Evolutionary conservation across 2,113 vertebrate species (phyloP), one percentile per base, ranked within the genome.

Genomic region (Nestor notabilis): DNA sequence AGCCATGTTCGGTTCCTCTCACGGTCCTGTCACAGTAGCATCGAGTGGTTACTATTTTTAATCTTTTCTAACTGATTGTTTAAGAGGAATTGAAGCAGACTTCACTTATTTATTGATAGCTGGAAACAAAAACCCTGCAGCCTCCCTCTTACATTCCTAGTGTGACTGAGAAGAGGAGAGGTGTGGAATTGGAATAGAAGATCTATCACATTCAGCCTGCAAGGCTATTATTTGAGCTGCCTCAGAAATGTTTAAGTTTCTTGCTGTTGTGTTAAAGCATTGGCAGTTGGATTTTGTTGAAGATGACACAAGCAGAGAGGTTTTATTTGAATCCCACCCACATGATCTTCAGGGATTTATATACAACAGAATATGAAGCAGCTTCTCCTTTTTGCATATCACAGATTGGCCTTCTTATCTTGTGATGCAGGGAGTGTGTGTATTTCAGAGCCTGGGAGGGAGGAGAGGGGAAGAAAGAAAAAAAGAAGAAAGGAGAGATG

Each of bases 31-130:
- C 81, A 90, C 8, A 5, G 69, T 80, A 60, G 50, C 90, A 72
- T 97, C 83, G 90, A 82, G 89, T 87, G 44, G 77, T 93, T 95
- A 44, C 89, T 87, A 81, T 5, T 93, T 97, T 94, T 95, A 95
- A 84, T 95, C 88, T 95, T 93, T 77, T 58, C 61, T 80, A 41
- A 66, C 66, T 77, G 77, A 91, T 94, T 96, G 93, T 91, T 96
- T 95, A 90, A 90, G 89, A 89, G 71, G 83, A 94, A 94, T 90
- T 95, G 95, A 93, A 84, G 69, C n/a, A 82, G 92, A 65, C 74
- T 95, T 94, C 89, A 77, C 91, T 95, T 97, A 91, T 33, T 93
- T 96, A 71, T 91, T 89, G 95, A 90, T 92, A 60, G 58, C 80
- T 95, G 82, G 64, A 87, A 95, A 94, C 17, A 31, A 79, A 83